Conservation (phyloP, 2,888 invertebrate species). For the Drosophila merina region DNA sequence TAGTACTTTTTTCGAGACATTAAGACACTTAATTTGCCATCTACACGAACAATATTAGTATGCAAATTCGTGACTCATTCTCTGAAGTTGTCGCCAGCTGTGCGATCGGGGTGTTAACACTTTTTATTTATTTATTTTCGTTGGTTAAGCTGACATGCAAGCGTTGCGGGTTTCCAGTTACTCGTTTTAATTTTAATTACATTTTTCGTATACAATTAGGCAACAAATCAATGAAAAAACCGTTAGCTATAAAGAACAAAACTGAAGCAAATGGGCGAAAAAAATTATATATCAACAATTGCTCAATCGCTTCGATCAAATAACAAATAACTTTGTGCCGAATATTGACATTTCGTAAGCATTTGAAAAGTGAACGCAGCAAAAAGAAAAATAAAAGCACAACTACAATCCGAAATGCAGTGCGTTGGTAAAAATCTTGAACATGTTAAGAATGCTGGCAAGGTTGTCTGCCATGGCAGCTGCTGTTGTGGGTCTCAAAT, state of each 20-base stretch:
- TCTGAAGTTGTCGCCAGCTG: conserved; percentile 55
- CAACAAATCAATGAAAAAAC: conserved; percentile 54
- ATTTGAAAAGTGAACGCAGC: conserved; percentile 73
- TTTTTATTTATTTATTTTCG: conserved; percentile 37
- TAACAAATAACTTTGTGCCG: conserved; percentile 73
- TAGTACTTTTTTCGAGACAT: not conserved
- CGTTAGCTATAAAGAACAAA: conserved; percentile 27
- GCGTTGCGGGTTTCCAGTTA: conserved; percentile 39
- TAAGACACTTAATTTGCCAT: conserved; percentile 2
- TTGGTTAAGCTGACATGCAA: conserved; percentile 40
- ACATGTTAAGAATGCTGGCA: conserved; percentile 71
- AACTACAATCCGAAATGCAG: conserved; percentile 38
- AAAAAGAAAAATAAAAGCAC: conserved; percentile 11
- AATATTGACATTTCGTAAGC: conserved; percentile 68
- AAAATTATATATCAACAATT: conserved; percentile 57
- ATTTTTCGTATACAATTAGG: conserved; percentile 57
- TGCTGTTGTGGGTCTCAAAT: conserved; percentile 34
- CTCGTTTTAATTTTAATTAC: conserved; percentile 59
- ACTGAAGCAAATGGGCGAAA: conserved; percentile 9
- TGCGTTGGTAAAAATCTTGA: conserved; percentile 73
- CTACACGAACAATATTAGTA: conserved; percentile 2
- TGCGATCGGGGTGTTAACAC: conserved; percentile 59
- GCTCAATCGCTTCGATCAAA: conserved; percentile 69
- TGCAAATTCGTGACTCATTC: conserved; percentile 52
- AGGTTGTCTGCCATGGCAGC: conserved; percentile 63